These are phyloP conservation scores for Rachycentron canadum DNA, from an alignment of 2,797 vertebrate genomes.

Conservation along the genomic window DNA sequence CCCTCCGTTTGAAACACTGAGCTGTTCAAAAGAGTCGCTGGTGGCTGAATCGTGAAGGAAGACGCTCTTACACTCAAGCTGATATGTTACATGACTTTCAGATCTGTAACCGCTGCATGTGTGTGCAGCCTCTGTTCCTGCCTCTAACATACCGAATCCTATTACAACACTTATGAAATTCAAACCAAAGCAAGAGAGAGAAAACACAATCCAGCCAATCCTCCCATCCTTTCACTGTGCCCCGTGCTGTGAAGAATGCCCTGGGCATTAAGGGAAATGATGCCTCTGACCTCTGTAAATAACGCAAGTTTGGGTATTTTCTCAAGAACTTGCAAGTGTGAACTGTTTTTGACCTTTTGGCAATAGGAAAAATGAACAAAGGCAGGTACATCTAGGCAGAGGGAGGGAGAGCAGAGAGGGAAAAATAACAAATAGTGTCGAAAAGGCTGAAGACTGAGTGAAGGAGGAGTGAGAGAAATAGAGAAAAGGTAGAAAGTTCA, in stretches of 20 bases:
- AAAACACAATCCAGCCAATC: slow-evolving; percentile 32
- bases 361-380: slow-evolving; percentile 30
- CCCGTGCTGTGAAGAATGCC: slow-evolving; percentile 27
- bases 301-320: slow-evolving; percentile 52
- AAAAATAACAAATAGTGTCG: background rate
- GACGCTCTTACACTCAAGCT: slow-evolving; percentile 1
- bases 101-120: background rate
- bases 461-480: slow-evolving; percentile 7
- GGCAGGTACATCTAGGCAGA: slow-evolving; percentile 17
- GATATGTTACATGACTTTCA: slow-evolving; percentile 27
- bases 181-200: slow-evolving; percentile 17
- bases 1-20: slow-evolving; percentile 18
- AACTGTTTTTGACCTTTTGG: slow-evolving; percentile 57
- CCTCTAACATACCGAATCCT: slow-evolving; percentile 22
- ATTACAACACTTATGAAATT: slow-evolving; percentile 27
- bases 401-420: slow-evolving; percentile 12
- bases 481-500: slow-evolving; percentile 52
- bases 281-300: slow-evolving; percentile 60
- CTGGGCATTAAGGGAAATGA: slow-evolving; percentile 36
- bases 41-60: background rate
- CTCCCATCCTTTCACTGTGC: background rate
- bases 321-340: slow-evolving; percentile 48
- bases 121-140: slow-evolving; percentile 17
- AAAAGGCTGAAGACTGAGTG: slow-evolving; percentile 15
- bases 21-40: background rate